Evolutionary conservation across 2,797 vertebrate genomes (phyloP).

Genomic region (Gallirallus australis): DNA sequence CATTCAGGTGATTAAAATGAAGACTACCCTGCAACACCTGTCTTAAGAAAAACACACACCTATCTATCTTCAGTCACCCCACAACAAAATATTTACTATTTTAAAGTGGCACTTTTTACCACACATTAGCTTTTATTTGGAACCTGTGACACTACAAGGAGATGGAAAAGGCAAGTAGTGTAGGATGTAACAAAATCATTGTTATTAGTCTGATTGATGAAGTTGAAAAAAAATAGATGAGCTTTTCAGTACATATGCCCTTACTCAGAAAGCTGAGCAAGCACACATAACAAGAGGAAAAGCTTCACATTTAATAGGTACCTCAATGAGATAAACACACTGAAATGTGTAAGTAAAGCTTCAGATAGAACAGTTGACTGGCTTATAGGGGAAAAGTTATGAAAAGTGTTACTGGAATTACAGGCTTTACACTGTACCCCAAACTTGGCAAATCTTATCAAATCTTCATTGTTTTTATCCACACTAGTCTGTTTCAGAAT

Average conservation of each 20-base stretch:
- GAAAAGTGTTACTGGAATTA: neutral
- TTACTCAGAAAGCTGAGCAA: neutral
- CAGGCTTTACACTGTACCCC: neutral
- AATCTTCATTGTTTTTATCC: neutral
- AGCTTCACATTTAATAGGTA: neutral
- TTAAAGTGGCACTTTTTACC: neutral
- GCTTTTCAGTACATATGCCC: neutral
- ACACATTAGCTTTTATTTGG: neutral
- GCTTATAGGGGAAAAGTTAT: neutral
- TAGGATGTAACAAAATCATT: neutral
- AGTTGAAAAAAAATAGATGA: neutral
- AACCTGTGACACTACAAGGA: neutral
- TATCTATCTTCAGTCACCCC: neutral
- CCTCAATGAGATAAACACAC: neutral
- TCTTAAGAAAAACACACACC: neutral
- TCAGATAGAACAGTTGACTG: neutral
- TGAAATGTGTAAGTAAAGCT: neutral
- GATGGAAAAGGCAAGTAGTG: neutral
- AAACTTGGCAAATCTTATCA: neutral
- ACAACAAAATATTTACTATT: neutral
- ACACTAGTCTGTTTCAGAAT: neutral
- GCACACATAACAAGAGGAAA: neutral
- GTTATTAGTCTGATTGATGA: neutral
- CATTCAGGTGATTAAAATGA: conserved; percentile 33
- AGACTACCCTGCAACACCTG: conserved; percentile 18